Evolutionary conservation across 1,140 invertebrate genomes (phyloP), one percentile per base, ranked within the genome.

Genomic region (Formica selysi): DNA sequence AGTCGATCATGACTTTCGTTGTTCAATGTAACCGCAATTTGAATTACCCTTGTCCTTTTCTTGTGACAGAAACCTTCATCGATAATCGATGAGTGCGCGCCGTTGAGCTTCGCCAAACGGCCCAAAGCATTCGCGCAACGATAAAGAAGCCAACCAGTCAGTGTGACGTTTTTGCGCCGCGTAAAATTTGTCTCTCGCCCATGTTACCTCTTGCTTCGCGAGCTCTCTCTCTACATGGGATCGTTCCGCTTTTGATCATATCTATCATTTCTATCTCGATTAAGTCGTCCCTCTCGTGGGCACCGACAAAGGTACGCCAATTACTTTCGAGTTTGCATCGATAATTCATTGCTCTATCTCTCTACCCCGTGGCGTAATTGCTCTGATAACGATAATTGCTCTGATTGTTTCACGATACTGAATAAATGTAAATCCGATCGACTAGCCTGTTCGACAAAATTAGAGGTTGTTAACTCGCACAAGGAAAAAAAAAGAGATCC

Each of bases 1-100:
- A 65, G 48, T 87, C 61, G 62, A 54, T 87, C 36, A 57, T 22
- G 59, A 54, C 73, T 87, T 76, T 76, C 86, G 62, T 73, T 38
- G 62, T 74, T 26, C 65, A 64, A 61, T 57, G 22, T 87, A 67
- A 74, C 64, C 65, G 57, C 57, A 74, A 85, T 89, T 78, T 61
- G 54, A 78, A 89, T 87, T 89, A 89, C 80, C 86, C 85, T 88
- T 86, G 81, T 88, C 81, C 74, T 87, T 78, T 85, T 88, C 74
- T 89, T 88, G 64, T 59, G 71, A 73, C 38, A 32, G 51, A 57
- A 54, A 22, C 38, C 26, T 41, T 26, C 74, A 86, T 86, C 64
- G 86, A 88, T 88, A 89, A 89, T 89, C 87, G 74, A 89, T 89
- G 68, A 68, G 54, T 44, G 74, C 36, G 67, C 74, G 57, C 38